Base-by-base conservation (phyloP, 2,888 invertebrate species). In the Asteroscopus sphinx region DNA sequence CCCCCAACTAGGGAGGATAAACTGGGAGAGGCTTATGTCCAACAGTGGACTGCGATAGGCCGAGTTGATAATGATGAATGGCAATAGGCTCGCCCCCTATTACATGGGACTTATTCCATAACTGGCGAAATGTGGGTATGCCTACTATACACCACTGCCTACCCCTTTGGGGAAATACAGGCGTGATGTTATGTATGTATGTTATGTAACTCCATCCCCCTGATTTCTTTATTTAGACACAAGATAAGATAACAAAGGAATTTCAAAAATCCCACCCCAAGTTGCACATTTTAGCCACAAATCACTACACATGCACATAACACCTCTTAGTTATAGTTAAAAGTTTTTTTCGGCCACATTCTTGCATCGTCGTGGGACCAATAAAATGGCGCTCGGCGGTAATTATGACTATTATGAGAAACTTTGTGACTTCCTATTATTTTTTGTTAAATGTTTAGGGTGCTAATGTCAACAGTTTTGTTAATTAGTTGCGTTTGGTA, bases 401-500 rank as follows among this genome's bases (percentile, higher is more conserved):
- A n/a, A n/a, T n/a, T n/a, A n/a, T n/a, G n/a, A n/a, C n/a, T 61
- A 71, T 65, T 69, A 61, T 49, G 51, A 62, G 58, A 47, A 65
- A 68, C 33, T 73, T 71, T 62, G 63, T 59, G 36, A 55, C 63
- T 63, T 71, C 52, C 61, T 53, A 0, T 15, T n/a, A 5, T 25
- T 70, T 57, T 65, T 68, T 66, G 51, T 46, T 45, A 30, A 41
- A 49, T 51, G 39, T 56, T 56, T 36, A 2, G 39, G 46, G 15
- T 53, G 37, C 15, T 62, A 28, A 66, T 45, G 62, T 54, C 49
- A n/a, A 63, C 60, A 51, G 63, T 46, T 51, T 54, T 17, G 61
- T 68, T 75, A 75, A 75, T 73, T 64, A 70, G 60, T 44, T 12
- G 3, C 46, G 42, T 57, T 67, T 32, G 6, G n/a, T 15, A 11